Conservation (phyloP, 2,888 invertebrate genomes). For the Ecliptopera silaceata region DNA sequence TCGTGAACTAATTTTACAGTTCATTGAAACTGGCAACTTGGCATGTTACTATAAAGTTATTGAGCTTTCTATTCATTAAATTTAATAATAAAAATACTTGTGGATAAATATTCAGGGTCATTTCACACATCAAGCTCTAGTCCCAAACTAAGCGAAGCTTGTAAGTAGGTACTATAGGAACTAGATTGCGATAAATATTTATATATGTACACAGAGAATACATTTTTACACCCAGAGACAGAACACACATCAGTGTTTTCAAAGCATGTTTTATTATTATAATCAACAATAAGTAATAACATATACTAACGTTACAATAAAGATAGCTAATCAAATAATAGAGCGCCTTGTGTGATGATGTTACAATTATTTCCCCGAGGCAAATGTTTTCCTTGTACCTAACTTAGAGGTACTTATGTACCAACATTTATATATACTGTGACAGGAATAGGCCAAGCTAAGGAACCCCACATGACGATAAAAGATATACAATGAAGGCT, state of each 20-base stretch:
- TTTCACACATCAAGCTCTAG: too few relatives aligned
- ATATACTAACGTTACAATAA: constrained; percentile 27
- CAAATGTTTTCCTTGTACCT: constrained; percentile 43
- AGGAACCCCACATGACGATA: background rate
- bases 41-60: background rate
- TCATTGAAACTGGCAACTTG: constrained; percentile 12
- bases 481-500: background rate
- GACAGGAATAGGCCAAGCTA: background rate
- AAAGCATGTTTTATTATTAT: background rate
- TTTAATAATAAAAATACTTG: background rate
- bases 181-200: too few relatives aligned
- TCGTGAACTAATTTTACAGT: constrained; percentile 14
- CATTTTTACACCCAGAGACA: too few relatives aligned
- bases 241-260: too few relatives aligned
- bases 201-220: too few relatives aligned
- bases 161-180: too few relatives aligned
- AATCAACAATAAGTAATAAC: constrained; percentile 14
- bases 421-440: constrained; percentile 6
- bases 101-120: too few relatives aligned
- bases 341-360: constrained; percentile 42
- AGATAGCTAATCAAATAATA: constrained; percentile 35
- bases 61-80: background rate
- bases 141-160: too few relatives aligned
- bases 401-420: constrained; percentile 2
- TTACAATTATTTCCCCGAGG: constrained; percentile 42